A percentile compares a stretch with the other conserved stretches of the same genome.
These are phyloP conservation scores for Hirtodrosophila cameraria DNA, from an alignment of 2,888 invertebrate species.

Conservation along the genomic window DNA sequence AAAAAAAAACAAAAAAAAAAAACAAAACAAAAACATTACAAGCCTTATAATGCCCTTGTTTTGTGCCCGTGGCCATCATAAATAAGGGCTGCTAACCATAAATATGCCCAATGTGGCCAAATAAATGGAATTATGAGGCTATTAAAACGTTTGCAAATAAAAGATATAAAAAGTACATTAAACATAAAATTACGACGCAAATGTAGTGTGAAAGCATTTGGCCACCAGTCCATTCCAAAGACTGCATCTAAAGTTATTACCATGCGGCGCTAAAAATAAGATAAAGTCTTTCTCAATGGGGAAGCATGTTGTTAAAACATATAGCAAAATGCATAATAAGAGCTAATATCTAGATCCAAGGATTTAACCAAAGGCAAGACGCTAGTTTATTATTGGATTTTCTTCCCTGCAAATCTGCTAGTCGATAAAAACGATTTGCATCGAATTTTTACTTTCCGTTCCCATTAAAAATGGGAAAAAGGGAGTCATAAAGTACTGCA, in stretches of 20 bases:
- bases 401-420: no score
- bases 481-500: no score
- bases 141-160: conserved; percentile 69
- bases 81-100: conserved; percentile 65
- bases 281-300: conserved; percentile 14
- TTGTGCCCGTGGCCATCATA: conserved; percentile 43
- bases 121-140: conserved; percentile 61
- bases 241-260: conserved; percentile 9
- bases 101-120: conserved; percentile 56
- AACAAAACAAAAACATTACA: no score
- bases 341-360: no score
- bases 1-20: no score
- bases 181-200: conserved; percentile 58
- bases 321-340: neutral
- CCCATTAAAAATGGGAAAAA: no score
- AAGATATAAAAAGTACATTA: conserved; percentile 61
- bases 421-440: no score
- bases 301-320: conserved; percentile 1
- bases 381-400: no score
- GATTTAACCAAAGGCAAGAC: no score
- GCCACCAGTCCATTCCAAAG: conserved; percentile 14
- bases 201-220: conserved; percentile 43
- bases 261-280: conserved; percentile 21
- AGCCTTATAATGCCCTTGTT: conserved; percentile 1
- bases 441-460: no score